These are phyloP conservation scores for Acanthosepion esculentum DNA, from an alignment of 2,888 invertebrate genomes.

Conservation along the genomic window DNA sequence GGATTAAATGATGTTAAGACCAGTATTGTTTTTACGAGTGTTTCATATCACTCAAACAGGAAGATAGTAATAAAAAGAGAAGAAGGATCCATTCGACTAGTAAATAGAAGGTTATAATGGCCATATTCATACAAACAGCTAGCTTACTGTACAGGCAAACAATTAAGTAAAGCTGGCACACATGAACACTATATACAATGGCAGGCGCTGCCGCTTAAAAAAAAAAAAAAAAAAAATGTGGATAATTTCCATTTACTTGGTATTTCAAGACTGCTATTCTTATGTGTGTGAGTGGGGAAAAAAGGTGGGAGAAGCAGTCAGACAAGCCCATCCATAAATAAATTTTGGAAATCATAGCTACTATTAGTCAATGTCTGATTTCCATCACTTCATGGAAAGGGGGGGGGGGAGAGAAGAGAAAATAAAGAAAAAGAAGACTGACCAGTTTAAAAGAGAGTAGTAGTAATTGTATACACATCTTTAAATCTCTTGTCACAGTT, in stretches of 20 bases:
- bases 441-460: background rate
- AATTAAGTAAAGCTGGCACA: background rate
- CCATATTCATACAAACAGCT: background rate
- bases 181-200: background rate
- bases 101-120: background rate
- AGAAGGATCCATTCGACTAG: background rate
- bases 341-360: background rate
- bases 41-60: background rate
- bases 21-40: background rate
- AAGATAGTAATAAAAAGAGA: too few species aligned
- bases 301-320: background rate
- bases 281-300: background rate
- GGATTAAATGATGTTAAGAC: background rate
- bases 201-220: background rate
- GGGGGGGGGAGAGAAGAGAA: too few species aligned
- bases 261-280: background rate
- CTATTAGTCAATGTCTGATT: background rate
- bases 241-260: background rate
- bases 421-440: background rate
- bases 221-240: background rate
- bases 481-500: background rate
- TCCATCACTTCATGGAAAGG: background rate
- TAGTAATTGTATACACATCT: background rate
- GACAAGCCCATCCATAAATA: background rate
- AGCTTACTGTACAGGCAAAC: background rate